phyloP scores from a whole-genome alignment of 2,888 invertebrate species.

The Nephrotoma flavescens region DNA sequence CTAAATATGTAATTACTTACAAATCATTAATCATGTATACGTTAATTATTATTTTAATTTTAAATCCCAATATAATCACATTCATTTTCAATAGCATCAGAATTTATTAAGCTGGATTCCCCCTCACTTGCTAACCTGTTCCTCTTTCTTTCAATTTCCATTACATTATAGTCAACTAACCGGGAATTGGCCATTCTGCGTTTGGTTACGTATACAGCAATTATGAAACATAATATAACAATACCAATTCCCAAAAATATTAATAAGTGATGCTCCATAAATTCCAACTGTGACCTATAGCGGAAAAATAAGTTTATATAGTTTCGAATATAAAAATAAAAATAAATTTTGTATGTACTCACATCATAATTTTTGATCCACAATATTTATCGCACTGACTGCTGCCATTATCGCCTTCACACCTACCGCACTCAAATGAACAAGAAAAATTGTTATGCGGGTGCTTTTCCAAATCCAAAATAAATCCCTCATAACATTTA shows the following conservation, averaged over 20 bases:
- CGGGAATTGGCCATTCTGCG: not conserved
- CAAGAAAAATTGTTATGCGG: not conserved
- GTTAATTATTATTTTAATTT: not conserved
- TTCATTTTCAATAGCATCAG: not conserved
- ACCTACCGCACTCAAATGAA: not conserved
- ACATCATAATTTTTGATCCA: not conserved
- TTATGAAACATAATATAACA: not conserved
- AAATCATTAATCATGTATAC: no score
- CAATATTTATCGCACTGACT: not conserved
- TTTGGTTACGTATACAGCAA: not conserved
- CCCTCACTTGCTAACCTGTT: not conserved
- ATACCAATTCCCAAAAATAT: not conserved
- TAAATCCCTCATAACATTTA: slow-evolving; percentile 29
- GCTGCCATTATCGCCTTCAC: not conserved
- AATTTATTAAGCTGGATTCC: not conserved
- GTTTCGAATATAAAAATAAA: not conserved
- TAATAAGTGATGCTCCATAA: not conserved
- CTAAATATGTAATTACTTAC: no score
- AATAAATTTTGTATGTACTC: not conserved
- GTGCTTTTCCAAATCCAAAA: not conserved
- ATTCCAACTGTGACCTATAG: not conserved
- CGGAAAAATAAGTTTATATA: not conserved
- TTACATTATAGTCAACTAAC: not conserved
- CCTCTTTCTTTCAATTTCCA: not conserved
- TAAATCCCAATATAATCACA: not conserved